Base-by-base conservation (phyloP, 2,888 invertebrate genomes). In the Griposia aprilina region DNA sequence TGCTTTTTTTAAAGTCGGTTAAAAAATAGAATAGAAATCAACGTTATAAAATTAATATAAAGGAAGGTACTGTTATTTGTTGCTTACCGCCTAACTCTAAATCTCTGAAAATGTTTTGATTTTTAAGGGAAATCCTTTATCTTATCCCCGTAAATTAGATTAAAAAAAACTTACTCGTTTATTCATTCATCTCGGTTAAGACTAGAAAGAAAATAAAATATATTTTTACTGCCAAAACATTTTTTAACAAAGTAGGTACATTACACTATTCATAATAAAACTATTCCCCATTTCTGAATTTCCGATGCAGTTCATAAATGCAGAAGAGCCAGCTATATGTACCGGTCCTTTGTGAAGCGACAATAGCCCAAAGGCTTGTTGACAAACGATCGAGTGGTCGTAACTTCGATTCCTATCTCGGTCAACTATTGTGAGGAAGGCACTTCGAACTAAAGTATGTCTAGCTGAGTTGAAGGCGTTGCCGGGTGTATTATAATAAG, bases 321-420 rank as follows among this genome's bases (percentile, higher is more conserved):
- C 52, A 74, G 48, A 68, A 66, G 65, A 63, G 67, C 60, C 57
- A 36, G 55, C 63, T 60, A 74, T 71, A 59, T 84, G n/a, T 50
- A 36, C 30, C 20, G 11, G n/a, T 55, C 82, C 67, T 76, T 84
- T 84, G 84, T 84, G 60, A 60, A 41, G 13, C 30, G 63, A 76
- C 82, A 82, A 85, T 74, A 71, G 84, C 75, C 73, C 66, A 85
- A 82, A 78, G 74, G 85, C 85, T 85, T 85, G 84, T 84, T 85
- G 82, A 84, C 85, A 79, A 84, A 82, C 82, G 82, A 79, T 82
- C 79, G 66, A 85, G 84, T 79, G 84, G 82, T 79, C 79, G 70
- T 82, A 85, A 79, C 85, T 84, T 84, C 84, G 72, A 73, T 73
- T 84, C 75, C 84, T 82, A 85, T 76, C 78, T 71, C 75, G 82